Conservation (phyloP, 2,797 vertebrate species). For the Monodelphis domestica region DNA sequence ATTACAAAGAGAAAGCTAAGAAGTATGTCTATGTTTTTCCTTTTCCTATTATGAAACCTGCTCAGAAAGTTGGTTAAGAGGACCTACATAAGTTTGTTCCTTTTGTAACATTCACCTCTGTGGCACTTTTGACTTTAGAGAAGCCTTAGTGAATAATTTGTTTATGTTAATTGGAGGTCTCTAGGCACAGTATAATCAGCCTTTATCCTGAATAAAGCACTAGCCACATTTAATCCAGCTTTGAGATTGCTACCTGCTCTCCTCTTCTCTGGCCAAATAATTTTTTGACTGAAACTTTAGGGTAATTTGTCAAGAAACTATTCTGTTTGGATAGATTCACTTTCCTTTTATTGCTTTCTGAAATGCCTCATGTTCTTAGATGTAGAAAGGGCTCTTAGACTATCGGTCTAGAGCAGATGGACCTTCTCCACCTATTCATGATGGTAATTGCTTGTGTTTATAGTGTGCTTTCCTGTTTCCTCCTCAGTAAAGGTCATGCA, state of each 20-base stretch:
- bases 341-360: slow-evolving; percentile 30
- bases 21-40: slow-evolving; percentile 87
- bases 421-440: background rate
- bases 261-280: background rate
- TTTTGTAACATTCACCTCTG: background rate
- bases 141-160: background rate
- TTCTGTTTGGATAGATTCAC: background rate
- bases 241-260: background rate
- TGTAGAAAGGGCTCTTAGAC: background rate
- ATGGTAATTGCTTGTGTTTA: background rate
- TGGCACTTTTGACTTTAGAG: background rate
- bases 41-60: slow-evolving; percentile 7
- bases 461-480: background rate
- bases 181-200: background rate
- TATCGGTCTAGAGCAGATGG: background rate
- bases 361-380: slow-evolving; percentile 42
- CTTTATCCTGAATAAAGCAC: background rate
- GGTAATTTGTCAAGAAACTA: slow-evolving; percentile 16
- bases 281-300: background rate
- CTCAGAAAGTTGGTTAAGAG: background rate
- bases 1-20: slow-evolving; percentile 91
- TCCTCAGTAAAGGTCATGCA: background rate
- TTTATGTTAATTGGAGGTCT: background rate
- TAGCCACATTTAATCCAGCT: background rate
- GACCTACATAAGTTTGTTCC: background rate